Base-by-base conservation (phyloP, 2,113 vertebrate genomes). In the Tympanuchus pallidicinctus region DNA sequence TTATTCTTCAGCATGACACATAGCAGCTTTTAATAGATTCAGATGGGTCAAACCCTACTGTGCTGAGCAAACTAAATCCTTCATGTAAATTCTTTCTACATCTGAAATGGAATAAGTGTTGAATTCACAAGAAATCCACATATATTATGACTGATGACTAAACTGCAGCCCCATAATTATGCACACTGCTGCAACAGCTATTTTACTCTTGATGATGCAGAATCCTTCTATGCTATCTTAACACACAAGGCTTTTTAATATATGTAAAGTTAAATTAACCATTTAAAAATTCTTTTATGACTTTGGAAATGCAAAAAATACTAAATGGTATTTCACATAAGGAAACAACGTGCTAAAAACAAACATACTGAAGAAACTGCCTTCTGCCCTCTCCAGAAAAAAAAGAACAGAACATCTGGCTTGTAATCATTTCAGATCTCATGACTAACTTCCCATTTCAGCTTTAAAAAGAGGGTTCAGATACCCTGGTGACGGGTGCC, bases 391-490 rank as follows among this genome's bases (percentile, higher is more conserved):
- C 82, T 25, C 78, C 57, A 86, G n/a, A 61, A 12, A 34, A 60
- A 56, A 24, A 22, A 8, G 60, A 81, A 74, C 59, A 73, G 3
- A 94, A 93, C 88, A 94, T 91, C 95, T 89, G 91, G 89, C 21
- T 59, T 71, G 48, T 63, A 91, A 93, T 83, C 59, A 90, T 70
- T 84, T 56, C 59, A 66, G 80, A 96, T 66, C 94, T 86, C 72
- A 83, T 95, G 91, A 92, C 89, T 82, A 91, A 94, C 87, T 97
- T 96, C 95, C 91, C 38, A 93, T 92, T 96, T 97, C 79, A 86
- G 76, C 82, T 93, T 69, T 72, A 90, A 78, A 78, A 86, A 82
- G 34, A 78, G 56, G 57, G 36, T 4, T 91, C 64, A 88, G 76
- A 88, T 63, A 88, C 32, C 86, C 90, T 90, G 69, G 60, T 71